Conservation (phyloP, 2,113 vertebrate species). For the Cynoglossus semilaevis region DNA sequence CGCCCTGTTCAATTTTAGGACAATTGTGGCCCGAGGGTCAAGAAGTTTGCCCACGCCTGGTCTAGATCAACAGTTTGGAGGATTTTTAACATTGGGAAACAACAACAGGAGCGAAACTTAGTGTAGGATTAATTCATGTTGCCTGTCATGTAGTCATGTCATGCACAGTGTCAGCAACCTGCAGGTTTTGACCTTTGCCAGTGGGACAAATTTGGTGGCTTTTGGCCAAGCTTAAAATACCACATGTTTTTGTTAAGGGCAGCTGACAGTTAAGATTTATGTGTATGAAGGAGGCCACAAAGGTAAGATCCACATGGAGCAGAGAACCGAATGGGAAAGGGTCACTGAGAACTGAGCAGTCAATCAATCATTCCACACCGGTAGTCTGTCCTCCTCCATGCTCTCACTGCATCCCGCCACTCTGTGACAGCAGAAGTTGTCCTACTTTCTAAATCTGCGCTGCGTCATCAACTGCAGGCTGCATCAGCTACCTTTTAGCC, state of each 20-base stretch:
- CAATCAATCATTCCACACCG: constrained; percentile 18
- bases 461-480: background rate
- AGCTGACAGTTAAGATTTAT: constrained; percentile 25
- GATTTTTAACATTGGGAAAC: too few species aligned
- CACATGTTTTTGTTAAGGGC: constrained; percentile 15
- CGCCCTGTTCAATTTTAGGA: too few species aligned
- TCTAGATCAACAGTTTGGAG: too few species aligned
- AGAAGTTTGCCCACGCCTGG: too few species aligned
- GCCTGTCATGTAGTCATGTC: background rate
- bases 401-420: background rate
- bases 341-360: constrained; percentile 5
- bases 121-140: too few species aligned
- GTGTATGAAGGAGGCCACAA: constrained; percentile 11
- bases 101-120: too few species aligned
- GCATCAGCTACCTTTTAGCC: too few species aligned
- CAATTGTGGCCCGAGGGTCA: too few species aligned
- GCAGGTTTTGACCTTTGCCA: background rate
- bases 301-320: constrained; percentile 26
- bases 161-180: background rate
- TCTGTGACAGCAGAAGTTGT: background rate
- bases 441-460: constrained; percentile 11
- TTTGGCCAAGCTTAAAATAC: background rate
- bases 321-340: constrained; percentile 11
- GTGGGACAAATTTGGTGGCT: constrained; percentile 1
- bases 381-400: background rate